Evolutionary conservation across 2,113 vertebrate genomes (phyloP), one percentile per base, ranked within the genome.

Genomic region (Taurulus bubalis): DNA sequence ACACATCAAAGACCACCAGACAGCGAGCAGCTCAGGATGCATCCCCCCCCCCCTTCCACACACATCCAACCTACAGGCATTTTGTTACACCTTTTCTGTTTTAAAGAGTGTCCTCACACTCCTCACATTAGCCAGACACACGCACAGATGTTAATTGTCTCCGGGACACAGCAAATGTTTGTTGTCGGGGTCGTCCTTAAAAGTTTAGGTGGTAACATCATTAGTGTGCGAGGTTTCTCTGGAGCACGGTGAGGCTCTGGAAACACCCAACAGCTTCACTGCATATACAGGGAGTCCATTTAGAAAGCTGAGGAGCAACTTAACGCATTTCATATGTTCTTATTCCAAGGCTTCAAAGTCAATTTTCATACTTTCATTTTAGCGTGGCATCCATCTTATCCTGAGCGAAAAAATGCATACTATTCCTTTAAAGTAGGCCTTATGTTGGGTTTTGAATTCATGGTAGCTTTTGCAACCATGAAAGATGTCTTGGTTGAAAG

Each of bases 1-100:
- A 70, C 64, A 92, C 70, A 90, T 91, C 89, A 93, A 92, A 93
- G 88, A 63, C 71, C 34, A 24, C 81, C 32, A 79, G 73, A 62
- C 47, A n/a, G 60, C 15, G 55, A 20, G 73, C 9, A 32, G 24
- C 36, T 78, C 59, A 55, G 71, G 34, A 45, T 60, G 49, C 45
- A 28, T 12, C 1, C 26, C 59, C 36, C 34, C 22, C 1, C 36
- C 38, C n/a, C 22, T 8, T 9, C 59, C 38, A 32, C 67, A 69
- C 32, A 24, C 53, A 53, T 22, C 42, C 60, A 47, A 63, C 42
- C 83, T 34, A 28, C 36, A 82, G 85, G 77, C 87, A 1, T 55
- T 76, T 62, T 71, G 71, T 89, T 73, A 81, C 91, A 90, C 86
- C 86, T 90, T 73, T 82, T 83, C 74, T 81, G 49, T 51, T 51